These are phyloP conservation scores for Caenorhabditis drosophilae DNA, from an alignment of 2,888 invertebrate species.

Conservation along the genomic window DNA sequence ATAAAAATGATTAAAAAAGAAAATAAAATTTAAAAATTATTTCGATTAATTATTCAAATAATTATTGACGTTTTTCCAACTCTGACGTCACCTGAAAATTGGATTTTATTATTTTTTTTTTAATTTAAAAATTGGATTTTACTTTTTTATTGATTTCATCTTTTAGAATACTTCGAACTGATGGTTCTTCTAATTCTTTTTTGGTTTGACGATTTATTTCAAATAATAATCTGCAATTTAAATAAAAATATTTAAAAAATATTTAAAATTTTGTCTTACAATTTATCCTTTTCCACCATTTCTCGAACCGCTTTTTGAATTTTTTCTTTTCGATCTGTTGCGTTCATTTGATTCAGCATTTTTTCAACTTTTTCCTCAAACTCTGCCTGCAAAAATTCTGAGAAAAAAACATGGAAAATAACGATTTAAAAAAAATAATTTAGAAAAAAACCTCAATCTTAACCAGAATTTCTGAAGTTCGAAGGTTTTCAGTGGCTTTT, in stretches of 20 bases:
- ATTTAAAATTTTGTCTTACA: slow-evolving; percentile 4
- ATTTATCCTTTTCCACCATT: slow-evolving; percentile 4
- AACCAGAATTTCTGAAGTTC: slow-evolving; percentile 5
- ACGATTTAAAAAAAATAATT: background rate
- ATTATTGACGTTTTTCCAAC: too few species aligned
- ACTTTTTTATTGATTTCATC: slow-evolving; percentile 13
- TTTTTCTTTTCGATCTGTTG: slow-evolving; percentile 20
- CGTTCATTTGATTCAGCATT: slow-evolving; percentile 12
- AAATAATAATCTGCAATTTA: slow-evolving; percentile 12
- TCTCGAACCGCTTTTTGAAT: slow-evolving; percentile 17
- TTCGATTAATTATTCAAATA: too few species aligned
- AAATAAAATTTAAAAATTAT: too few species aligned
- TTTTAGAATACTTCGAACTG: slow-evolving; percentile 4
- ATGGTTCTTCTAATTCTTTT: slow-evolving; percentile 14
- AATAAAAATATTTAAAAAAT: background rate
- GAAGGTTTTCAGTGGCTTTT: slow-evolving; percentile 14
- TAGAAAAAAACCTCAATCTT: slow-evolving; percentile 11
- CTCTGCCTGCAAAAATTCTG: too few species aligned
- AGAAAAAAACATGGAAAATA: background rate
- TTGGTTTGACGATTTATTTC: slow-evolving; percentile 22
- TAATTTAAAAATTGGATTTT: background rate
- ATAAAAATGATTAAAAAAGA: too few species aligned
- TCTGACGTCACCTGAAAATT: background rate
- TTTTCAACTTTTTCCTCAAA: slow-evolving; percentile 20
- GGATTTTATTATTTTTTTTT: background rate